Conservation (phyloP, 1,140 invertebrate genomes). For the Cydia amplana region DNA sequence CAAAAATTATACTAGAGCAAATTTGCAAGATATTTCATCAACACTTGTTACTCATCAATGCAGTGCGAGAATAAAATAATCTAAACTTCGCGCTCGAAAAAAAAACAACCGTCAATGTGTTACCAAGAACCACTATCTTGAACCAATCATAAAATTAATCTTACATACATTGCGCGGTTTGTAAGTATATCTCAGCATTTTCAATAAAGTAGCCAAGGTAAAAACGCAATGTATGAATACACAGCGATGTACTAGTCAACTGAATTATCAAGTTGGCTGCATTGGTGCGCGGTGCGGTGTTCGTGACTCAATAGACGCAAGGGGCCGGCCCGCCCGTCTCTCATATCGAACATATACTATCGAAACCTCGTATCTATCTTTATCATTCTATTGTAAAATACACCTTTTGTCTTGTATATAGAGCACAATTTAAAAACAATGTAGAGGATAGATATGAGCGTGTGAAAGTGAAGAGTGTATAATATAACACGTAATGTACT, state of each 20-base stretch:
- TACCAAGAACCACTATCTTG: background rate
- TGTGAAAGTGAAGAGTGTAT: background rate
- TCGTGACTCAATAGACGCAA: conserved; percentile 68
- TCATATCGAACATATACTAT: background rate
- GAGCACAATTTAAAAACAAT: background rate
- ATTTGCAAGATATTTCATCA: conserved; percentile 21
- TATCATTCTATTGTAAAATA: background rate
- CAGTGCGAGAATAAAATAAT: conserved; percentile 21
- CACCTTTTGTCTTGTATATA: background rate
- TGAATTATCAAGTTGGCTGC: conserved; percentile 56
- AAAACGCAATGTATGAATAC: conserved; percentile 46
- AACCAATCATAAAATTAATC: background rate
- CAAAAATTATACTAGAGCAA: background rate
- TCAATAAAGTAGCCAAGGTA: background rate
- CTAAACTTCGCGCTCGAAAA: background rate
- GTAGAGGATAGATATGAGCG: background rate
- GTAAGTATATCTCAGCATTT: background rate
- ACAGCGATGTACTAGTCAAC: conserved; percentile 43
- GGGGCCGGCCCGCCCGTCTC: conserved; percentile 52
- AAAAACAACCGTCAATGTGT: conserved; percentile 30
- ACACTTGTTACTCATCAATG: conserved; percentile 24
- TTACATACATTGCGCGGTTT: background rate
- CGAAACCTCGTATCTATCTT: conserved; percentile 8
- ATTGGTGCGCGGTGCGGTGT: conserved; percentile 54
- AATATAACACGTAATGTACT: conserved; percentile 30